Evolutionary conservation across 2,797 vertebrate species (phyloP).

Genomic region (Toxotes lorentzi): DNA sequence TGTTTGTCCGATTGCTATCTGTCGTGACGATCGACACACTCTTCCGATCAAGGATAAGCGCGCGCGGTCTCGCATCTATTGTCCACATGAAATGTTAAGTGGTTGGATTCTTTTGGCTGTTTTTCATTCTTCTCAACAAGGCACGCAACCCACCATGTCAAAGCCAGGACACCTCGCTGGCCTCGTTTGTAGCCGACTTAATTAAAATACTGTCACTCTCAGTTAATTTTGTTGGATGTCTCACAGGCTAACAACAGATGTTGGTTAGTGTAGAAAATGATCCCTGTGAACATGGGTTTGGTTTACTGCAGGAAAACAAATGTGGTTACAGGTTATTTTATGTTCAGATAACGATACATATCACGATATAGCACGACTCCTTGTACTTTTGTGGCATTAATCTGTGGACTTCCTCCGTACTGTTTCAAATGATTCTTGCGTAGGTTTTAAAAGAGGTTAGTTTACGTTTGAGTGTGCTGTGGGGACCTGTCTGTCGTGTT

Average conservation of each 20-base stretch:
- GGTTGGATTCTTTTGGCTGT: slow-evolving; percentile 51
- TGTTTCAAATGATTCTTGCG: no score
- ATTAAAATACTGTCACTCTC: slow-evolving; percentile 17
- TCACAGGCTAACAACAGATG: slow-evolving; percentile 35
- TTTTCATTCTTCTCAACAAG: slow-evolving; percentile 32
- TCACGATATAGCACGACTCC: no score
- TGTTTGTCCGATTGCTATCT: slow-evolving; percentile 56
- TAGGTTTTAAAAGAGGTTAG: no score
- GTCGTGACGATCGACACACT: slow-evolving; percentile 44
- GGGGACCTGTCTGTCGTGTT: no score
- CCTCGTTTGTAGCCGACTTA: neutral
- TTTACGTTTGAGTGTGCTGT: no score
- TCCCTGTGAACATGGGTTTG: slow-evolving; percentile 8
- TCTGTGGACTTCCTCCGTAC: no score
- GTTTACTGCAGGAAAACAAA: slow-evolving; percentile 4
- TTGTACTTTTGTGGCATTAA: no score
- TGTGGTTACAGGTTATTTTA: neutral
- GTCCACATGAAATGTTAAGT: slow-evolving; percentile 59
- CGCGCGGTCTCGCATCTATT: slow-evolving; percentile 4
- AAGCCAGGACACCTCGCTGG: neutral
- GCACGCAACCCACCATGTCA: slow-evolving; percentile 50
- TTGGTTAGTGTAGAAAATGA: slow-evolving; percentile 33
- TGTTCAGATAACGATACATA: no score
- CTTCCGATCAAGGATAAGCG: slow-evolving; percentile 56
- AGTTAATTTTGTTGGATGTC: neutral